These are phyloP conservation scores for Azorinus chamasolen DNA, from an alignment of 2,888 invertebrate genomes.

Conservation along the genomic window DNA sequence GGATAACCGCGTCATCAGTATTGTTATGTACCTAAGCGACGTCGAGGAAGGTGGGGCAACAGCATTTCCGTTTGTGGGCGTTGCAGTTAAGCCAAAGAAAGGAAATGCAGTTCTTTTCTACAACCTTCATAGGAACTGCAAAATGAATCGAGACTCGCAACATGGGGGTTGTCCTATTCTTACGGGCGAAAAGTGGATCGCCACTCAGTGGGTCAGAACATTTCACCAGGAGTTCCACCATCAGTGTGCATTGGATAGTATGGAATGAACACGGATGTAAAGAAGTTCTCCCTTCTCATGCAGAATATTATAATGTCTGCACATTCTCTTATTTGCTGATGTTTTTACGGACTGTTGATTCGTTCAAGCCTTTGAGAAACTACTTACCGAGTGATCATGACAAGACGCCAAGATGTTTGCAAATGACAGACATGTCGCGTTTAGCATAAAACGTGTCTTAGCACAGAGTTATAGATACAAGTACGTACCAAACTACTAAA, in stretches of 20 bases:
- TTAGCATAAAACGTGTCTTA: no score
- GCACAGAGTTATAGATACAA: no score
- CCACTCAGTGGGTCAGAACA: slow-evolving; percentile 10
- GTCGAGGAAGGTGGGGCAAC: slow-evolving; percentile 11
- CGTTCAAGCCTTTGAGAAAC: no score
- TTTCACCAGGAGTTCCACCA: slow-evolving; percentile 17
- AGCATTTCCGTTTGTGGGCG: slow-evolving; percentile 8
- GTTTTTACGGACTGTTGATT: no score
- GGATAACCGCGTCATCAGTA: slow-evolving; percentile 7
- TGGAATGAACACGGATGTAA: no score
- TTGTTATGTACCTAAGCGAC: slow-evolving; percentile 8
- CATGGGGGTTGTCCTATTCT: slow-evolving; percentile 15
- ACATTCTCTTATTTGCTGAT: no score
- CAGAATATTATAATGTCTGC: no score
- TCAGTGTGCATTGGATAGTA: slow-evolving; percentile 1
- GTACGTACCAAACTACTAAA: no score
- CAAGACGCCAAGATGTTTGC: no score
- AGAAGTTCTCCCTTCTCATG: no score
- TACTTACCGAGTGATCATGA: no score
- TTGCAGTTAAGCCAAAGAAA: slow-evolving; percentile 9
- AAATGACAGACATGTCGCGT: no score
- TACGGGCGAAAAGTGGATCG: slow-evolving; percentile 21
- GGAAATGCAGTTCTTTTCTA: slow-evolving; percentile 9
- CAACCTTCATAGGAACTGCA: slow-evolving; percentile 12
- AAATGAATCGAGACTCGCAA: neutral